Evolutionary conservation across 2,113 vertebrate species (phyloP).

Genomic region (Epinephelus lanceolatus): DNA sequence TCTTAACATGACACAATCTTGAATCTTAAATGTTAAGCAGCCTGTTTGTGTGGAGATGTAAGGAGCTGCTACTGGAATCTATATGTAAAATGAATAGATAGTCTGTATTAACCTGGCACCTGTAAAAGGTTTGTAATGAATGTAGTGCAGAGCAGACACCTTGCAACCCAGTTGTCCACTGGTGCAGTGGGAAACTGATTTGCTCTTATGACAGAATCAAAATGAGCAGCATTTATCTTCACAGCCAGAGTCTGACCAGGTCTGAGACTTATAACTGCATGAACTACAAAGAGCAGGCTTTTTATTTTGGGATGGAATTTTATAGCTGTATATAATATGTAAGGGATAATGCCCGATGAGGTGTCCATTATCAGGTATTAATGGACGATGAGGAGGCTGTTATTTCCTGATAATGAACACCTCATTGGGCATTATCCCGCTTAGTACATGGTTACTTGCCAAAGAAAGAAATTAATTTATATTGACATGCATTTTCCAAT

Average conservation of each 20-base stretch:
- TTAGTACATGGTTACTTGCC: too few species aligned
- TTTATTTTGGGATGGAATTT: not conserved
- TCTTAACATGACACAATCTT: not conserved
- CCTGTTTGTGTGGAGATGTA: not conserved
- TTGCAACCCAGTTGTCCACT: constrained; percentile 52
- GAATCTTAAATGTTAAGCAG: not conserved
- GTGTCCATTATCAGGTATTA: too few species aligned
- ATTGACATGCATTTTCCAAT: too few species aligned
- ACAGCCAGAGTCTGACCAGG: constrained; percentile 8
- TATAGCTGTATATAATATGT: not conserved
- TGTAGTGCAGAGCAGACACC: constrained; percentile 19
- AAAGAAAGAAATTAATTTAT: too few species aligned
- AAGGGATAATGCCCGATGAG: too few species aligned
- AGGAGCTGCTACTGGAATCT: not conserved
- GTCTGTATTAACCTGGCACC: constrained; percentile 25
- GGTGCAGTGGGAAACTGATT: constrained; percentile 54
- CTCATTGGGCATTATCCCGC: too few species aligned
- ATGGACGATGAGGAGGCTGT: too few species aligned
- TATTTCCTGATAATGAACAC: too few species aligned
- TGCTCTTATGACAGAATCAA: constrained; percentile 24
- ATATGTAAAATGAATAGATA: not conserved
- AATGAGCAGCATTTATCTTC: constrained; percentile 58
- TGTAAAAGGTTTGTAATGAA: constrained; percentile 24
- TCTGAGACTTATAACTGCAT: not conserved
- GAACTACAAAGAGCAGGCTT: not conserved